These are phyloP conservation scores for Pangasius mekongensis DNA, from an alignment of 2,797 vertebrate species.

Conservation along the genomic window DNA sequence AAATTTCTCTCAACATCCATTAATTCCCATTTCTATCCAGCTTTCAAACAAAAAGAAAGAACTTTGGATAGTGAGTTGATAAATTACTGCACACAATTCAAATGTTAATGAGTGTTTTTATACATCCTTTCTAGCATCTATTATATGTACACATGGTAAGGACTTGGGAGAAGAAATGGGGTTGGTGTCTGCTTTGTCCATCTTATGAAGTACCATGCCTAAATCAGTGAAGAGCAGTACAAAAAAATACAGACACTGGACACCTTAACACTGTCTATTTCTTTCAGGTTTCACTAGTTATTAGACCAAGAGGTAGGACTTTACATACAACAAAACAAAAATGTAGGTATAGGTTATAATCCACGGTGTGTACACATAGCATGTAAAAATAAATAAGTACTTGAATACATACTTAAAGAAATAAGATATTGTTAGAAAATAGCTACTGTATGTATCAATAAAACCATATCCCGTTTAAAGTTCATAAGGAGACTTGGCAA, in stretches of 20 bases:
- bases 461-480: constrained; percentile 78
- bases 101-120: constrained; percentile 61
- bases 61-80: constrained; percentile 70
- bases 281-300: constrained; percentile 51
- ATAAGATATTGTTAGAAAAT: constrained; percentile 77
- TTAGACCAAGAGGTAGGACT: constrained; percentile 62
- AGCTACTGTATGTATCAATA: constrained; percentile 69
- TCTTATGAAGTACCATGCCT: constrained; percentile 41
- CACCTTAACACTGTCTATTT: constrained; percentile 55
- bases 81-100: constrained; percentile 74
- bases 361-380: constrained; percentile 75
- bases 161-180: constrained; percentile 54
- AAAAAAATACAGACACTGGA: constrained; percentile 45
- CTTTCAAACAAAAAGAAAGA: constrained; percentile 66
- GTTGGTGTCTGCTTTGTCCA: constrained; percentile 48
- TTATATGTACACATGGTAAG: constrained; percentile 57
- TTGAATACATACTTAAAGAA: constrained; percentile 76
- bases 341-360: constrained; percentile 64
- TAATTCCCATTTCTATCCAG: constrained; percentile 17
- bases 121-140: constrained; percentile 61
- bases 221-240: constrained; percentile 49
- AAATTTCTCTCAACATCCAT: constrained; percentile 60
- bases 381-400: constrained; percentile 85
- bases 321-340: constrained; percentile 55
- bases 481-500: constrained; percentile 70